A percentile compares a stretch with the other conserved stretches of the same genome.
Evolutionary conservation across 2,113 vertebrate genomes (phyloP).

Genomic region (Protobothrops flavoviridis): DNA sequence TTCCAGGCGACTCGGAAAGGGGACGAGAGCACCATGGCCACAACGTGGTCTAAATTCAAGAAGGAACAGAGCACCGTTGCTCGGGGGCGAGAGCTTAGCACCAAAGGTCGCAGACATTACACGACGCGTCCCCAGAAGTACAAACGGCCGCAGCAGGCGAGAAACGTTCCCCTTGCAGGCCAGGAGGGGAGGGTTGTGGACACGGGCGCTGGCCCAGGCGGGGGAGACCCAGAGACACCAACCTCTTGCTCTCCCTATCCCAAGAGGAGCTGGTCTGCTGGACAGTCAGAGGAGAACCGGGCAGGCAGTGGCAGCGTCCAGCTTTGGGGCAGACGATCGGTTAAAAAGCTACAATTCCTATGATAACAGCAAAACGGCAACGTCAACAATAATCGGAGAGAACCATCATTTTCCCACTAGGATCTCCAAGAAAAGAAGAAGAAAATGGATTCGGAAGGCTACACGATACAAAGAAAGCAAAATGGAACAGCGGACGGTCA

Average conservation of each 20-base stretch:
- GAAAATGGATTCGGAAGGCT: neutral
- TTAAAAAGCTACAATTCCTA: constrained; percentile 11
- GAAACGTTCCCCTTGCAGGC: neutral
- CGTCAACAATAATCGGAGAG: neutral
- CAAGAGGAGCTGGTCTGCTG: constrained; percentile 5
- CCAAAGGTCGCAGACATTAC: neutral
- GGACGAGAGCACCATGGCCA: constrained; percentile 19
- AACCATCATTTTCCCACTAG: constrained; percentile 1
- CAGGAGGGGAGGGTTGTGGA: neutral
- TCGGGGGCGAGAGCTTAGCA: constrained; percentile 1
- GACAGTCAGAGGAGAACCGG: neutral
- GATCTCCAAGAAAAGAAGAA: neutral
- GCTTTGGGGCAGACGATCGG: neutral
- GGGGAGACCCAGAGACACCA: neutral
- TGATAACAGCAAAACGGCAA: constrained; percentile 8
- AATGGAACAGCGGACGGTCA: neutral
- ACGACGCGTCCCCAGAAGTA: neutral
- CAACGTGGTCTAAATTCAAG: neutral
- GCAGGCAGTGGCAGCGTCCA: neutral
- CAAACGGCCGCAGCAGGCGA: neutral
- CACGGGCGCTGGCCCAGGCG: neutral
- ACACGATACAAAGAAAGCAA: neutral
- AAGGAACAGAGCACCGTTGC: neutral
- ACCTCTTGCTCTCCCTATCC: too few species aligned
- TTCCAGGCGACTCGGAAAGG: neutral